phyloP scores from a whole-genome alignment of 2,113 vertebrate genomes.

The Anthoscopus minutus region DNA sequence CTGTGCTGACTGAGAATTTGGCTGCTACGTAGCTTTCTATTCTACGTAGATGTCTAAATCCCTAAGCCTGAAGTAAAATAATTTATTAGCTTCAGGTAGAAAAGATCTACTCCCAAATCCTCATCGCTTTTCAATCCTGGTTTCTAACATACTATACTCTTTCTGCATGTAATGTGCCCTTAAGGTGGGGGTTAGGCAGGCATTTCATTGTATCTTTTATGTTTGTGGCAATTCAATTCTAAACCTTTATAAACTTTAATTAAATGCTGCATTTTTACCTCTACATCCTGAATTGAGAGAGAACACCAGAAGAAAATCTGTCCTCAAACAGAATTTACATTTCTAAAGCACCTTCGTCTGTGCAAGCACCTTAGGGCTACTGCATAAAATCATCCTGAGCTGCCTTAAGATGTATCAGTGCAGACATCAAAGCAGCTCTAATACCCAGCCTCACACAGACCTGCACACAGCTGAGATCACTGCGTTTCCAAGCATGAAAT shows the following conservation, averaged over 20 bases:
- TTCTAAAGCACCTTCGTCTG: slow-evolving; percentile 31
- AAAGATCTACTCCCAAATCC: slow-evolving; percentile 26
- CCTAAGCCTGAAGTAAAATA: slow-evolving; percentile 28
- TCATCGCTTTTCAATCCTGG: not conserved
- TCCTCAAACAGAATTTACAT: slow-evolving; percentile 46
- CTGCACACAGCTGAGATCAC: slow-evolving; percentile 23
- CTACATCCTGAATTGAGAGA: not conserved
- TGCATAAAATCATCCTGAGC: slow-evolving; percentile 24
- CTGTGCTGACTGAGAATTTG: not conserved
- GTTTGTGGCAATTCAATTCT: slow-evolving; percentile 40
- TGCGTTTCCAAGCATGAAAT: not conserved
- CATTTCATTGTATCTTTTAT: slow-evolving; percentile 50
- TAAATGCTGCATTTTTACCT: not conserved
- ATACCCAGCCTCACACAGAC: slow-evolving; percentile 24
- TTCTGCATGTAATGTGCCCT: slow-evolving; percentile 17
- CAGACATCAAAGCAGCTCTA: slow-evolving; percentile 60
- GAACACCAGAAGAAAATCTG: slow-evolving; percentile 18
- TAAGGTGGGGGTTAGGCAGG: slow-evolving; percentile 46
- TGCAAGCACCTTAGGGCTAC: slow-evolving; percentile 31
- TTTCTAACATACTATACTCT: not conserved
- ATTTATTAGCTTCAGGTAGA: slow-evolving; percentile 30
- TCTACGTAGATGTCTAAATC: slow-evolving; percentile 15
- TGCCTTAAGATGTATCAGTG: slow-evolving; percentile 40
- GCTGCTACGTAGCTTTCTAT: not conserved
- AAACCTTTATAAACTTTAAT: slow-evolving; percentile 47